Base-by-base conservation (phyloP, 2,888 invertebrate species). In the Drosophila demipolita region DNA sequence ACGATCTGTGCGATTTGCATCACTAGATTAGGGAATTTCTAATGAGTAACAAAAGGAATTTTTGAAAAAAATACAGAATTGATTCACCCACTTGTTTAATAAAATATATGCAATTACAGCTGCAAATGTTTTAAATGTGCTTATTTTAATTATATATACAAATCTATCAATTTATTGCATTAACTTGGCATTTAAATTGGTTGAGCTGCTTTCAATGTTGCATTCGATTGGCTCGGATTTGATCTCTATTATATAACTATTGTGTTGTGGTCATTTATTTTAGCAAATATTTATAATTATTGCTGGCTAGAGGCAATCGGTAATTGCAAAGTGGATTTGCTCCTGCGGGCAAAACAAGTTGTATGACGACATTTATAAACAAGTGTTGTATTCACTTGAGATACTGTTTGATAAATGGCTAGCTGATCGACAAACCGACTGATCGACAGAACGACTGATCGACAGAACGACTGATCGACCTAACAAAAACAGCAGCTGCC, bases 251-350 rank as follows among this genome's bases (percentile, higher is more conserved):
- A 73, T 66, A 71, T 64, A 78, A 67, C 60, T 57, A 75, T 74
- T 69, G 71, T 69, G 67, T 38, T 69, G 42, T 48, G 59, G 65
- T 55, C 58, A 73, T 67, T 76, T 65, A 63, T 67, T 66, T 64
- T 52, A 55, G 59, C 59, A 70, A 78, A 74, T 87, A 74, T 78
- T 87, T 75, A 83, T 86, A 86, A 88, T 83, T 81, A 50, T 36
- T 76, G 72, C 73, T 58, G 78, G 66, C 89, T 61, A 69, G 55
- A 53, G 69, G 67, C 57, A 63, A 85, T 60, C 20, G 66, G 66
- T 83, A 87, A 88, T 86, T 88, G 86, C 82, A 66, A 88, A 83
- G 83, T 86, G 79, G 61, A 58, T 86, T 82, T 71, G 70, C 87
- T 85, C 87, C 89, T 85, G 87, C 87, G 73, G 89, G 89, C 87